Evolutionary conservation across 2,797 vertebrate species (phyloP).

Genomic region (Tarsius wallacei): DNA sequence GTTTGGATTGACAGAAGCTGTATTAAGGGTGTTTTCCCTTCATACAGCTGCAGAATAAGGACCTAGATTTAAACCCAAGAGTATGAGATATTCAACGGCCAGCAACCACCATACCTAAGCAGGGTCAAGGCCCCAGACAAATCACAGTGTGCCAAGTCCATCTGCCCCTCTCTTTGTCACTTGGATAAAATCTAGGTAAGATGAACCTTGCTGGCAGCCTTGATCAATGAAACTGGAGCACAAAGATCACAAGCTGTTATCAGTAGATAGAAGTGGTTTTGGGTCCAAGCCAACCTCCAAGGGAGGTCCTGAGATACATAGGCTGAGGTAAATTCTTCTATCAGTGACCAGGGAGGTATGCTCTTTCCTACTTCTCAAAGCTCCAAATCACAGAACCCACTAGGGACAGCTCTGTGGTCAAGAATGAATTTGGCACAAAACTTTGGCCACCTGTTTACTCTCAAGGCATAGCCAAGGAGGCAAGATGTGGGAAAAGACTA

Average conservation of each 20-base stretch:
- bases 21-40: not conserved
- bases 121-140: slow-evolving; percentile 43
- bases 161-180: slow-evolving; percentile 70
- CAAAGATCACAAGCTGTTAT: slow-evolving; percentile 75
- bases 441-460: slow-evolving; percentile 62
- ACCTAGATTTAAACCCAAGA: slow-evolving; percentile 46
- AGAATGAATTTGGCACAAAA: slow-evolving; percentile 50
- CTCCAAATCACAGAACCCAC: not conserved
- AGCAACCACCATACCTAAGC: slow-evolving; percentile 28
- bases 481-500: not conserved
- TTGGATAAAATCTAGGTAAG: slow-evolving; percentile 70
- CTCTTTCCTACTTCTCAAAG: not conserved
- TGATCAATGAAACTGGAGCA: slow-evolving; percentile 71
- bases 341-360: not conserved
- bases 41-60: slow-evolving; percentile 35
- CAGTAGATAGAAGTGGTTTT: slow-evolving; percentile 63
- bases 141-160: slow-evolving; percentile 7
- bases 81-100: slow-evolving; percentile 10
- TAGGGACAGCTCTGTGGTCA: slow-evolving; percentile 30
- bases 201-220: slow-evolving; percentile 61
- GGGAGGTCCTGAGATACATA: not conserved
- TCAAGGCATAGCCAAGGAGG: slow-evolving; percentile 39
- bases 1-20: slow-evolving; percentile 10
- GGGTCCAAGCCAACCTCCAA: slow-evolving; percentile 20
- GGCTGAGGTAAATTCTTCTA: slow-evolving; percentile 42